Evolutionary conservation across 2,113 vertebrate species (phyloP), one percentile per base, ranked within the genome.

Genomic region (Serilophus lunatus): DNA sequence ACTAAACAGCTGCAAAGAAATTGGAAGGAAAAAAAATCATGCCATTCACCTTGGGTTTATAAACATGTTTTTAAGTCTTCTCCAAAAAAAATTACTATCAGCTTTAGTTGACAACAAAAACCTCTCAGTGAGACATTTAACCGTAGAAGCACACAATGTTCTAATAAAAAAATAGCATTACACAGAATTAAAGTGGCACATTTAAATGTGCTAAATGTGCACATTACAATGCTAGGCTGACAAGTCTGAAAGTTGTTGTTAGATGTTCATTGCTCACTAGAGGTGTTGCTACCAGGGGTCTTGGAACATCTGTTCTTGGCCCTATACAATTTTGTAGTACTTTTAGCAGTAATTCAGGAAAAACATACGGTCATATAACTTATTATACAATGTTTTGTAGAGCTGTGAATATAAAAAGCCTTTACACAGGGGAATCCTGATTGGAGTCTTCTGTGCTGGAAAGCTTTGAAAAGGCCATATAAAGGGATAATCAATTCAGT

Each of bases 131-230:
- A 96, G 84, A 93, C 69, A 60, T 68, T 79, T 90, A 82, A 72
- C 53, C n/a, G 70, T 87, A 85, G 90, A 90, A 89, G 92, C 85
- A 79, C 95, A 82, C 74, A 60, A 57, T 95, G 92, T 95, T 91
- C 92, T 93, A 96, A 95, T 94, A 93, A 95, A 94, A 95, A 94
- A 85, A 82, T 56, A 88, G 70, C 88, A 80, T 85, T 76, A 63
- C 78, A 79, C 50, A 80, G 92, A 94, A 94, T 94, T 86, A 53
- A 94, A 95, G 90, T 80, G 70, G 90, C 93, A 96, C 82, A 80
- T 94, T 95, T 86, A 81, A 81, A 94, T 57, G 81, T 56, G 54
- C 78, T 96, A 95, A 91, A 94, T 90, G 82, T 57, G 81, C 90
- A 90, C 85, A 94, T 92, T 93, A 82, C 92, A 68, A 70, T 82